Conservation (phyloP, 2,797 vertebrate species). For the Enteromius paludinosus region DNA sequence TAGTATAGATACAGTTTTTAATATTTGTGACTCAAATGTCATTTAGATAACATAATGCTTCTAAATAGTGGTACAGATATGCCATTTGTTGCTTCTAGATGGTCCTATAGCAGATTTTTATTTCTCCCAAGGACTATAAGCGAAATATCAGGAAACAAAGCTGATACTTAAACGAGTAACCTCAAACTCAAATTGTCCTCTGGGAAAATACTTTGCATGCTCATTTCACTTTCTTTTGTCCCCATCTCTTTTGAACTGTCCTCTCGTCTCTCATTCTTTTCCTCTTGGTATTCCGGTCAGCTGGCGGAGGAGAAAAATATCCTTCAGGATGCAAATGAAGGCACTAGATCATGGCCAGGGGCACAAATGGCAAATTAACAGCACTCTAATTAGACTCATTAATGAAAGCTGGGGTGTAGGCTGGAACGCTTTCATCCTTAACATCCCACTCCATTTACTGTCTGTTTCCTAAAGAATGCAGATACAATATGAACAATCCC, state of each 20-base stretch:
- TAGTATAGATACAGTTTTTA: too few species aligned
- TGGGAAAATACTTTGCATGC: constrained; percentile 3
- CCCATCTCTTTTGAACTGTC: constrained; percentile 35
- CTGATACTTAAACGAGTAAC: constrained; percentile 15
- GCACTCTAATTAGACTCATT: constrained; percentile 64
- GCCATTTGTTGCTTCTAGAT: not conserved
- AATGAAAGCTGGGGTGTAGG: constrained; percentile 56
- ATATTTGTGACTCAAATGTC: not conserved
- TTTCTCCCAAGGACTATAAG: not conserved
- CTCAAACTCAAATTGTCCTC: not conserved
- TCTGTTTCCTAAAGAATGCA: constrained; percentile 34
- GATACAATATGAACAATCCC: constrained; percentile 37
- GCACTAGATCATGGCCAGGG: constrained; percentile 59
- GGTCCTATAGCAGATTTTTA: not conserved
- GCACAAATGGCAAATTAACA: constrained; percentile 64
- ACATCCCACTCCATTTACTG: constrained; percentile 46
- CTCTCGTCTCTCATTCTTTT: constrained; percentile 20
- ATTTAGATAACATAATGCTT: not conserved
- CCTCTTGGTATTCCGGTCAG: constrained; percentile 54
- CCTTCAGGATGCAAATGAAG: constrained; percentile 57
- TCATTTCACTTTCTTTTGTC: constrained; percentile 28
- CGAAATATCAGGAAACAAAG: not conserved
- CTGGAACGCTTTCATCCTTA: constrained; percentile 57
- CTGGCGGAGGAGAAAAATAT: constrained; percentile 42
- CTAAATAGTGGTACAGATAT: not conserved